These are phyloP conservation scores for Doris montereyensis DNA, from an alignment of 2,888 invertebrate species.

Conservation along the genomic window DNA sequence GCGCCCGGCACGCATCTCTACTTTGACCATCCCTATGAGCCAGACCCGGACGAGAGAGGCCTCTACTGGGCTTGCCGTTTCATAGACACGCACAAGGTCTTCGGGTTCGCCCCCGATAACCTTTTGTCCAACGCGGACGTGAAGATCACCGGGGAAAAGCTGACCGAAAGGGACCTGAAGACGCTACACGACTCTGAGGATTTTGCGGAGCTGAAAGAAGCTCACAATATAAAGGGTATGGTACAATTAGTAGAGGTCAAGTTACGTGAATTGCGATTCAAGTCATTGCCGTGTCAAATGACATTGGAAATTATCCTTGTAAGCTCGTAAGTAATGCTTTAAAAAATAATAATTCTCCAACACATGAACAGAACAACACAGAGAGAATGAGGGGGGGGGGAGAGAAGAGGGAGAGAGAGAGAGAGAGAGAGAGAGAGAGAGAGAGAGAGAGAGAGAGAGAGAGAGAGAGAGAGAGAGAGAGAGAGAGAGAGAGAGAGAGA, in stretches of 20 bases:
- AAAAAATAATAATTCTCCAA: too few species aligned
- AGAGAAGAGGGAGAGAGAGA: background rate
- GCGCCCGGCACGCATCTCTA: conserved; percentile 65
- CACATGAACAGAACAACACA: too few species aligned
- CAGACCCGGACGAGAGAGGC: conserved; percentile 67
- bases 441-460: background rate
- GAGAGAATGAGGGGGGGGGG: background rate
- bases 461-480: background rate
- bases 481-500: background rate
- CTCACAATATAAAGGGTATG: conserved; percentile 63
- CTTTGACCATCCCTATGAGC: conserved; percentile 67
- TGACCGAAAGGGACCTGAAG: conserved; percentile 53
- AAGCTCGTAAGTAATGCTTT: too few species aligned
- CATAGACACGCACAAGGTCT: conserved; percentile 63
- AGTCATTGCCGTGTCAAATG: too few species aligned
- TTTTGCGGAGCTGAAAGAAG: conserved; percentile 55
- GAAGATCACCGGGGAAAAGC: conserved; percentile 59
- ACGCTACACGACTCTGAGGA: conserved; percentile 46
- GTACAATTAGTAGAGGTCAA: too few species aligned
- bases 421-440: background rate
- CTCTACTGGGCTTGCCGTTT: conserved; percentile 69
- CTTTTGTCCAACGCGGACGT: conserved; percentile 60
- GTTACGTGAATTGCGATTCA: too few species aligned
- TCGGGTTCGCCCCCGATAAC: conserved; percentile 61
- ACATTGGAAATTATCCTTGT: too few species aligned